Base-by-base conservation (phyloP, 2,113 vertebrate genomes). In the Clarias gariepinus region DNA sequence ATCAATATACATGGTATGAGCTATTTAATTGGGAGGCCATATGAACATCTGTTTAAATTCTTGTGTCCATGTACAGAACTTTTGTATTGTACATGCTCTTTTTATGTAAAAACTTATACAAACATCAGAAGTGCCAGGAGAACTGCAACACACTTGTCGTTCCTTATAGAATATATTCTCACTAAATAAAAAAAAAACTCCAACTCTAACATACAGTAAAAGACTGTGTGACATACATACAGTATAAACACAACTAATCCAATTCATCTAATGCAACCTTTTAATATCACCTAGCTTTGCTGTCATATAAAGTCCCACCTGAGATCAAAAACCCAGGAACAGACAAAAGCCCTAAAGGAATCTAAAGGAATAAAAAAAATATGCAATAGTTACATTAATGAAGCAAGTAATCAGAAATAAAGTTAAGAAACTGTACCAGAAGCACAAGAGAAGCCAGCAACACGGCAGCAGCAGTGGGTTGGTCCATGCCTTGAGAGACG, bases 21-120 rank as follows among this genome's bases (percentile, higher is more conserved):
- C 90, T 92, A 74, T 87, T 90, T 90, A 93, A 92, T 90, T 89
- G 88, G 86, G 64, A 91, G 88, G 93, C 94, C 92, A 94, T 86
- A 86, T 15, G 92, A 94, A 94, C 92, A 94, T 95, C 94, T 94
- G 93, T 89, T 94, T 89, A 92, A 94, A 90, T 92, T 90, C 93
- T 94, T 93, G 89, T 89, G 88, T 82, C 88, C 41, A 36, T 64
- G 86, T 87, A 71, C 33, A 58, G 23, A 47, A 73, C 28, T 36
- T 57, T 41, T 63, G 53, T 63, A 86, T 88, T 71, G 74, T 36
- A 74, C 3, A 68, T 18, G 15, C 25, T 60, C 28, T 28, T 9
- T 23, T 58, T 23, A 55, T 28, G 41, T 2, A 41, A 16, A 73
- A 60, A 52, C 55, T 19, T 19, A 53, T 52, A 78, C 30, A 53